Conservation (phyloP, 1,140 invertebrate species). For the Dreissena rostriformis region DNA sequence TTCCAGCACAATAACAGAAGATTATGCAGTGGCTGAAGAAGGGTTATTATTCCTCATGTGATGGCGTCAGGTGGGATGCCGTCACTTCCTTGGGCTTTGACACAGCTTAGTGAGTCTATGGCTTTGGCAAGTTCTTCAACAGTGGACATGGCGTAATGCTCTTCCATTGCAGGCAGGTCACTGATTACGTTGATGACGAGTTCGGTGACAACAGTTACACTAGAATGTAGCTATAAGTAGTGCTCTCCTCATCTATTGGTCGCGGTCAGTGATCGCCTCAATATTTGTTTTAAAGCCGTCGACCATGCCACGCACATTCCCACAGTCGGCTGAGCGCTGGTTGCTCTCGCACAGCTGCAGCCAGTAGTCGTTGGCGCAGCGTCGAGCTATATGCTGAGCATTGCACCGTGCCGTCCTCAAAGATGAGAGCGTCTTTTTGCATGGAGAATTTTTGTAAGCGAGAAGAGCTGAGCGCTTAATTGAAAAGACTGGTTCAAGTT, state of each 20-base stretch:
- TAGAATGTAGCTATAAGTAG: conserved; percentile 5
- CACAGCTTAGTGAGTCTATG: neutral
- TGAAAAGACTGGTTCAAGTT: conserved; percentile 1
- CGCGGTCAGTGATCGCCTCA: neutral
- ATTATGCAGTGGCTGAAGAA: neutral
- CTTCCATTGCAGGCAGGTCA: neutral
- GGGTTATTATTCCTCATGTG: neutral
- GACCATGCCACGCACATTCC: conserved; percentile 6
- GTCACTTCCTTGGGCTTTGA: neutral
- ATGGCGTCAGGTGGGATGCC: neutral
- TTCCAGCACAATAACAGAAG: conserved; percentile 18
- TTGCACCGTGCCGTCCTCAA: neutral
- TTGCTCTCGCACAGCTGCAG: neutral
- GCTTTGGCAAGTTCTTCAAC: neutral
- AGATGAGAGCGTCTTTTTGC: neutral
- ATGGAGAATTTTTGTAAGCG: neutral
- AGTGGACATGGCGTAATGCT: conserved; percentile 15
- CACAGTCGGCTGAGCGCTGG: neutral
- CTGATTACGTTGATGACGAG: neutral
- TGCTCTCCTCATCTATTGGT: conserved; percentile 6
- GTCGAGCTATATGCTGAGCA: neutral
- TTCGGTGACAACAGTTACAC: neutral
- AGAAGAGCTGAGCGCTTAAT: neutral
- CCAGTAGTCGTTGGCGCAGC: conserved; percentile 11
- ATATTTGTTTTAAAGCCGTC: neutral